Evolutionary conservation across 2,113 vertebrate genomes (phyloP).

Genomic region (Grammomys dolichurus): DNA sequence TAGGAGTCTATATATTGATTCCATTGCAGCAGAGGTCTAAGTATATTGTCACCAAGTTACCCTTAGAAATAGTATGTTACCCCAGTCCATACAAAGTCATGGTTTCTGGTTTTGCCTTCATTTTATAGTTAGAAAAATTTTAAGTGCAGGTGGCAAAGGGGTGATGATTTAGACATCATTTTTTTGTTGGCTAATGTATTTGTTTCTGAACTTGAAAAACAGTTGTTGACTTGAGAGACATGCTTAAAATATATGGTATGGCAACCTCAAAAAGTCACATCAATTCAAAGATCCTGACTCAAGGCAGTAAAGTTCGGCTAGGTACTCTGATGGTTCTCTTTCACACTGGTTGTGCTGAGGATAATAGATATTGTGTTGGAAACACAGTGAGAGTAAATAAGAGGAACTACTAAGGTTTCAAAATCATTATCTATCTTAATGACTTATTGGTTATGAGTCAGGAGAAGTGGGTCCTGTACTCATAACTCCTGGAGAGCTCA

Average conservation of each 20-base stretch:
- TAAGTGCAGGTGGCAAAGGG: neutral
- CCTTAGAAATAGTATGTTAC: neutral
- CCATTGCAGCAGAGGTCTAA: neutral
- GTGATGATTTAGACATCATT: neutral
- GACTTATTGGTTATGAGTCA: neutral
- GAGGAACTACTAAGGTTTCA: neutral
- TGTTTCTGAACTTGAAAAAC: slow-evolving; percentile 32
- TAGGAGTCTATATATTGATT: neutral
- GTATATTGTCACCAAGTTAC: neutral
- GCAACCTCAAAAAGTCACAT: neutral
- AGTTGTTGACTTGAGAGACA: neutral
- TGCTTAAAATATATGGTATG: neutral
- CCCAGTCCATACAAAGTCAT: neutral
- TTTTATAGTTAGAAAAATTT: neutral
- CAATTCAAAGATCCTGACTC: neutral
- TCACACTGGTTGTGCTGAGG: neutral
- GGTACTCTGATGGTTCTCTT: neutral
- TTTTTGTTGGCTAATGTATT: neutral
- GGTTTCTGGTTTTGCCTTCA: neutral
- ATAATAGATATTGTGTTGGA: neutral
- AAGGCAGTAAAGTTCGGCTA: neutral
- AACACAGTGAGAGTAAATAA: neutral
- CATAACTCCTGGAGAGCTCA: neutral
- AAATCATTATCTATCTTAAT: neutral
- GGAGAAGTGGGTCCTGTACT: neutral